Conservation (phyloP, 2,797 vertebrate genomes). For the Tangara arthus region DNA sequence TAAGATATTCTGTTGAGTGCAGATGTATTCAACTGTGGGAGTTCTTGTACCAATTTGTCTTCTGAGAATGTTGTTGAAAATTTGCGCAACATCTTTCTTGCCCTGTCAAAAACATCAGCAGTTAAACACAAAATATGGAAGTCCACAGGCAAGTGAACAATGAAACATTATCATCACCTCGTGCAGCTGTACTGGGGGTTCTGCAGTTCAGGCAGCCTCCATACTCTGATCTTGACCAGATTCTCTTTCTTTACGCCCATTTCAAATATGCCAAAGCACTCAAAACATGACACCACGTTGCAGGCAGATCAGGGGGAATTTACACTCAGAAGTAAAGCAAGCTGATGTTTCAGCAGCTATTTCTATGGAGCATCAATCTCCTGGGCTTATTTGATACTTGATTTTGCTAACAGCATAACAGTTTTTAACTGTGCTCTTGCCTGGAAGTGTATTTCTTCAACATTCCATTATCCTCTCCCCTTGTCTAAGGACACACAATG, state of each 20-base stretch:
- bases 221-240: background rate
- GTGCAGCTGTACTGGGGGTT: background rate
- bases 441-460: background rate
- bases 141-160: background rate
- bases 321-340: background rate
- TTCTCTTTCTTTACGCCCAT: background rate
- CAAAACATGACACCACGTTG: background rate
- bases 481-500: background rate
- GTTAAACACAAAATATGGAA: conserved; percentile 18
- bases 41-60: conserved; percentile 96
- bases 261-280: background rate
- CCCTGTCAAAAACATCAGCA: conserved; percentile 79
- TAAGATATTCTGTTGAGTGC: conserved; percentile 97
- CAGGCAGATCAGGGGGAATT: background rate
- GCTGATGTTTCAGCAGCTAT: background rate
- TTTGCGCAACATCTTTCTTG: conserved; percentile 97
- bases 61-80: conserved; percentile 98
- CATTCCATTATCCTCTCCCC: background rate
- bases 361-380: background rate
- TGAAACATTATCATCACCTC: background rate
- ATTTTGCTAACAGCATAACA: background rate
- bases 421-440: background rate
- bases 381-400: background rate
- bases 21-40: conserved; percentile 97
- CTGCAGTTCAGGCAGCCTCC: background rate